Base-by-base conservation (phyloP, 1,140 invertebrate genomes). In the Pseudomyrmex sp. region DNA sequence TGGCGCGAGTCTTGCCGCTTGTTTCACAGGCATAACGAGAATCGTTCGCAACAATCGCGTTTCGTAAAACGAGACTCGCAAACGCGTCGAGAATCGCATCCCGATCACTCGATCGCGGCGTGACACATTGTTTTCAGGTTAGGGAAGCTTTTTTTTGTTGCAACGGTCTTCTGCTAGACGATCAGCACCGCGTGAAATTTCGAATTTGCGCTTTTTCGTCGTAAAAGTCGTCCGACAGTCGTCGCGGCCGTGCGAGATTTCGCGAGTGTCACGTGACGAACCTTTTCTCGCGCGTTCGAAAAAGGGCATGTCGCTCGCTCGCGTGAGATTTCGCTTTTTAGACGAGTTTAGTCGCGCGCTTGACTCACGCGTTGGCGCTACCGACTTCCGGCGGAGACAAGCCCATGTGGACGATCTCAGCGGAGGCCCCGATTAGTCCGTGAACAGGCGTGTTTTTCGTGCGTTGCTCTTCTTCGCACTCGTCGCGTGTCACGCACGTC, bases 371-470 rank as follows among this genome's bases (percentile, higher is more conserved):
- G 77, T 62, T 87, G 35, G 35, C 48, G 26, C 48, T 15, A 3
- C 26, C 13, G 50, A 90, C 86, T 92, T 92, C 91, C 91, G 91
- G 90, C 83, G 65, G 70, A 89, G 89, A 74, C 89, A 91, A 92
- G 91, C 91, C 91, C 91, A 92, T 92, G 91, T 92, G 91, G 90
- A 91, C 86, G 69, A 48, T 54, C 68, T 75, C 79, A 85, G 79
- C 82, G 82, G 85, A 77, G 79, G 26, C 61, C 62, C 50, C 35
- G 77, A 70, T 86, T 84, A 88, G 69, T 87, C 59, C 69, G 86
- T 61, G 82, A 65, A 82, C 20, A 72, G 86, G 86, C 65, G 75
- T 72, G 77, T 74, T 59, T 66, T 80, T 58, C 72, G 88, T 80
- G 85, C n/a, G 61, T 13, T 1, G 0, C 46, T 26, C n/a, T 44